A percentile compares a stretch with the other conserved stretches of the same genome.
Conservation (phyloP, 2,888 invertebrate species). For the Cerastis rubricosa region DNA sequence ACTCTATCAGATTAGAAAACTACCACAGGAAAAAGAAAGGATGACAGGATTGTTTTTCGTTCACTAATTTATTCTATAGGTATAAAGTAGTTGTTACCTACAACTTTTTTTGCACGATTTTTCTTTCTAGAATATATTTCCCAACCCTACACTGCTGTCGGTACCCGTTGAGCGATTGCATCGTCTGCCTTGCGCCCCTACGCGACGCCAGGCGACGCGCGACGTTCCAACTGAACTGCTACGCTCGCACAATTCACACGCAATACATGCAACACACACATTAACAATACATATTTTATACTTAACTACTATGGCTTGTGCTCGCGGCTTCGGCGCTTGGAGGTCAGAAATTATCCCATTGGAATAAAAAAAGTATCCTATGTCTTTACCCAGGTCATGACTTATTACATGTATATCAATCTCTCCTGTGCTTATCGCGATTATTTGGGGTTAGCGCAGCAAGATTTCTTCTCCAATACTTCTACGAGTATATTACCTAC, state of each 20-base stretch:
- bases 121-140: neutral
- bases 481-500: too few relatives aligned
- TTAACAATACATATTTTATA: constrained; percentile 22
- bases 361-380: neutral
- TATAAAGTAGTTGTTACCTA: too few relatives aligned
- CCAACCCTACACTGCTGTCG: constrained; percentile 56
- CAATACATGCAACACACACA: constrained; percentile 59
- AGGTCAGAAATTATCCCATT: neutral
- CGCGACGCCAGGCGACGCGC: constrained; percentile 72
- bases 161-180: constrained; percentile 76
- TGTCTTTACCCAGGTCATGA: neutral
- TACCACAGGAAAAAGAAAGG: too few relatives aligned
- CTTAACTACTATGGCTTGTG: neutral
- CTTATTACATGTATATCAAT: neutral
- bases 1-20: too few relatives aligned
- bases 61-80: too few relatives aligned
- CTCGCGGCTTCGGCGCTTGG: neutral
- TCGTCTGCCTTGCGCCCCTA: constrained; percentile 78
- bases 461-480: neutral
- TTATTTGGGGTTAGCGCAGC: neutral
- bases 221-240: constrained; percentile 69
- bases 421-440: neutral
- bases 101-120: too few relatives aligned
- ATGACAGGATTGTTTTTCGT: too few relatives aligned
- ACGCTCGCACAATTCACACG: constrained; percentile 78